phyloP scores from a whole-genome alignment of 2,797 vertebrate genomes.

The Clarias pachynema region DNA sequence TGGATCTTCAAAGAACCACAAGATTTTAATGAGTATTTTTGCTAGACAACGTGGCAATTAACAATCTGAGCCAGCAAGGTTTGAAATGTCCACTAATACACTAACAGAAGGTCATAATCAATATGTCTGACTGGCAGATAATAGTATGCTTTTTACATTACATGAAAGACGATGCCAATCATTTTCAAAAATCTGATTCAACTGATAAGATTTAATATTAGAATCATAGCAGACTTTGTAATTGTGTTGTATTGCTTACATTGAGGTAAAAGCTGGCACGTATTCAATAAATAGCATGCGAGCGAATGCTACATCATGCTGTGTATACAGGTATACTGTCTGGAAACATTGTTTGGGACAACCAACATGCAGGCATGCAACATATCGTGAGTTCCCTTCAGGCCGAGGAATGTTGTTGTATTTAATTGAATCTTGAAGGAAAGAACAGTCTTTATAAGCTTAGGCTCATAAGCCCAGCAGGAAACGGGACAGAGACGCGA shows the following conservation, averaged over 20 bases:
- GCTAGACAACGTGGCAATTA: neutral
- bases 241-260: neutral
- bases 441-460: slow-evolving; percentile 33
- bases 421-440: slow-evolving; percentile 49
- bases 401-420: slow-evolving; percentile 49
- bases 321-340: neutral
- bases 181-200: neutral
- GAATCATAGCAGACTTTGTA: neutral
- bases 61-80: neutral
- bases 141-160: neutral
- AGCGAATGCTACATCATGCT: neutral
- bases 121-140: neutral
- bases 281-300: neutral
- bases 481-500: slow-evolving; percentile 10
- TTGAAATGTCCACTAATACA: neutral
- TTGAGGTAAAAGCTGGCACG: neutral
- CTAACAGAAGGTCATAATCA: neutral
- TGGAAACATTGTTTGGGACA: slow-evolving; percentile 32
- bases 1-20: neutral
- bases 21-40: neutral
- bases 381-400: slow-evolving; percentile 40
- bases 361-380: slow-evolving; percentile 29
- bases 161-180: neutral
- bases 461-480: slow-evolving; percentile 38
- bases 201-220: neutral